These are phyloP conservation scores for Anolis carolinensis DNA, from an alignment of 2,113 vertebrate species.

Conservation along the genomic window DNA sequence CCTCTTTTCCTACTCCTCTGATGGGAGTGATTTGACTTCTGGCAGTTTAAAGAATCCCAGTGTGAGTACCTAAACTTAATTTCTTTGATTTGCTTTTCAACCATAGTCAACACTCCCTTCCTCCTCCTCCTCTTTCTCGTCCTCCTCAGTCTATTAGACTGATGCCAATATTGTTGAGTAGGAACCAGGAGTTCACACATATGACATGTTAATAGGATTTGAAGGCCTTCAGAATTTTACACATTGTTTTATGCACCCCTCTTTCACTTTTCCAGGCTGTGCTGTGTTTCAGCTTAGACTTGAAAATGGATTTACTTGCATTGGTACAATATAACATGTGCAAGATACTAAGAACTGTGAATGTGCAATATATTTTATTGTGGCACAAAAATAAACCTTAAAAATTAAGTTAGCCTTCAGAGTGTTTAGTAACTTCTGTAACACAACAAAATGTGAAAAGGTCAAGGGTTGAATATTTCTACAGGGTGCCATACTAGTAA, in stretches of 20 bases:
- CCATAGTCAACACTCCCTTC: background rate
- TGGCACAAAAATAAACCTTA: no score
- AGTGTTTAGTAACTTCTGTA: no score
- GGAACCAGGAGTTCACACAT: background rate
- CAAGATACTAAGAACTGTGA: no score
- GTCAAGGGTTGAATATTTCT: no score
- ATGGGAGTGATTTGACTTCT: slow-evolving; percentile 23
- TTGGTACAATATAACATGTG: no score
- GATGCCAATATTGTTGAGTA: slow-evolving; percentile 16
- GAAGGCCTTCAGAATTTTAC: slow-evolving; percentile 26
- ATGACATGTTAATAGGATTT: background rate
- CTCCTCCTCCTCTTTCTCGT: background rate
- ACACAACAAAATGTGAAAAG: no score
- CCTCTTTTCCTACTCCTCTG: background rate
- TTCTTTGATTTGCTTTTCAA: slow-evolving; percentile 29
- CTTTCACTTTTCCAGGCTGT: no score
- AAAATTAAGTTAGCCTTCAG: no score
- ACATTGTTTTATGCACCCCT: background rate
- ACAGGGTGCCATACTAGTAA: background rate
- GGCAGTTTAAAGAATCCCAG: slow-evolving; percentile 4
- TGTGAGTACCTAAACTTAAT: background rate
- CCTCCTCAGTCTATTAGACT: background rate
- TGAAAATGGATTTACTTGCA: no score
- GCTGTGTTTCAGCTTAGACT: no score
- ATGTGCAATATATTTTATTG: no score